Conservation (phyloP, 37 sponge, comb jelly and placozoan species). For the Cladorhizidae sp. region DNA sequence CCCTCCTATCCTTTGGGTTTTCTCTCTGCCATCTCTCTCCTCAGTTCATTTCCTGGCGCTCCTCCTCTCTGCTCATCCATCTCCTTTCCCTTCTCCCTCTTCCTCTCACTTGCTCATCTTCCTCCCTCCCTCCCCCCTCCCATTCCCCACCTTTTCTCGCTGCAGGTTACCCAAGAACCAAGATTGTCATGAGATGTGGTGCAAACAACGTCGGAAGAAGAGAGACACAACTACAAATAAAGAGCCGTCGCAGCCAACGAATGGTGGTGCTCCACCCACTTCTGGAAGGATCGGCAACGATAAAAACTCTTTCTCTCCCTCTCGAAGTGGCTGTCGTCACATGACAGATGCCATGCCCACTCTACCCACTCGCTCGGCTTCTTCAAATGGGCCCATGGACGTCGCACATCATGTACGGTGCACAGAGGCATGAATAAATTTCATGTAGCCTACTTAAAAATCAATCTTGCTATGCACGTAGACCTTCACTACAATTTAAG, state of each 20-base stretch:
- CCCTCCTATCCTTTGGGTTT: background rate
- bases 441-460: background rate
- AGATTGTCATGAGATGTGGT: slow-evolving; percentile 99
- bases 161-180: slow-evolving; percentile 85
- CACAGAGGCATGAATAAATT: background rate
- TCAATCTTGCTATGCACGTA: no score
- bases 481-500: no score
- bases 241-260: background rate
- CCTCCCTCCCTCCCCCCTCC: background rate
- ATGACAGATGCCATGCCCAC: background rate
- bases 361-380: background rate
- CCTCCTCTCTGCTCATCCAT: slow-evolving; percentile 5
- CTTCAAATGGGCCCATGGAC: background rate
- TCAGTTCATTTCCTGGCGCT: background rate
- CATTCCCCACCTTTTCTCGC: background rate
- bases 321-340: background rate
- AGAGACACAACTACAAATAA: slow-evolving; percentile 24
- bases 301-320: background rate
- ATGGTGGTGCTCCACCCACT: background rate
- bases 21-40: background rate
- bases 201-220: slow-evolving; percentile 78
- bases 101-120: background rate
- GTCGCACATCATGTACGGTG: background rate
- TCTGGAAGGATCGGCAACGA: background rate
- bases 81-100: background rate